These are phyloP conservation scores for Charadrius vociferus DNA, from an alignment of 2,113 vertebrate species.

Conservation along the genomic window DNA sequence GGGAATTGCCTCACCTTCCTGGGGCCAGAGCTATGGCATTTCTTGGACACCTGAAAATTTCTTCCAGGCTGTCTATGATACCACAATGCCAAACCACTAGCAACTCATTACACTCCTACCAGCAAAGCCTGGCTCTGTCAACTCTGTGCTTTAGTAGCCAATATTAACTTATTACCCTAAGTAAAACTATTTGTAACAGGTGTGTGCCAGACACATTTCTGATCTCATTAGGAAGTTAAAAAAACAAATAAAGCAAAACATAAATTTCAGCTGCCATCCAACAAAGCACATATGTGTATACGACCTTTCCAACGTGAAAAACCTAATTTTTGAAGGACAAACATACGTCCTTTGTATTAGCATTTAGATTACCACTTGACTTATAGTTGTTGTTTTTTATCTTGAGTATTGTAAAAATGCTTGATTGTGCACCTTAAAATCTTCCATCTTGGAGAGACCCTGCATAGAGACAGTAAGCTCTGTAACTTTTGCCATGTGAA, in stretches of 20 bases:
- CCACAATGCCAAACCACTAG: not conserved
- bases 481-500: not conserved
- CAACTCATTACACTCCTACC: not conserved
- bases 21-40: not conserved
- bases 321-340: not conserved
- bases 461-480: not conserved
- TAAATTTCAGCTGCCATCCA: not conserved
- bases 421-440: not conserved
- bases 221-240: not conserved
- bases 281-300: not conserved
- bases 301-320: not conserved
- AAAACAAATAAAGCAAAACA: not conserved
- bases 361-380: not conserved
- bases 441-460: not conserved
- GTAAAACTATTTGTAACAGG: not conserved
- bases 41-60: not conserved
- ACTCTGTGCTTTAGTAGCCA: not conserved
- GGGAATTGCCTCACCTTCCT: not conserved
- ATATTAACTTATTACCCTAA: not conserved
- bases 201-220: not conserved
- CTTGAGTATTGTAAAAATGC: not conserved
- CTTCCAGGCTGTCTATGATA: not conserved
- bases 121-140: not conserved
- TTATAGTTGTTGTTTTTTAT: not conserved
- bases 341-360: fast-evolving